Evolutionary conservation across 2,113 vertebrate genomes (phyloP).

Genomic region (Psophia crepitans): DNA sequence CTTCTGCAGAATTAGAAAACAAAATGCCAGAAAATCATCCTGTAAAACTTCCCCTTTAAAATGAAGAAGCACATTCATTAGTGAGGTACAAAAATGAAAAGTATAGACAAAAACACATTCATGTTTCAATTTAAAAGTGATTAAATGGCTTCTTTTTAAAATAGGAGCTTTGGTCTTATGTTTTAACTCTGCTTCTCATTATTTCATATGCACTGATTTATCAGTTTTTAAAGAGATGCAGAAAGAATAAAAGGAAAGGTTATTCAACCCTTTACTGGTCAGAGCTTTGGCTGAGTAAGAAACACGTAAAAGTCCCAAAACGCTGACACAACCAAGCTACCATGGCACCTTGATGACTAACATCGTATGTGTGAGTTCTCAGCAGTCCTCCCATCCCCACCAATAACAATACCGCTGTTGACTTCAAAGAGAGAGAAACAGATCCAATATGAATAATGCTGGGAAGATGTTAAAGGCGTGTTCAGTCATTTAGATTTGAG

Average conservation of each 20-base stretch:
- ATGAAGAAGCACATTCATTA: background rate
- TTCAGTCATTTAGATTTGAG: constrained; percentile 59
- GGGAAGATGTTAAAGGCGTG: constrained; percentile 63
- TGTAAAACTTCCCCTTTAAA: background rate
- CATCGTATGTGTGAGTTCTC: constrained; percentile 23
- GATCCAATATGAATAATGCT: constrained; percentile 51
- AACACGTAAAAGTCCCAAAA: constrained; percentile 23
- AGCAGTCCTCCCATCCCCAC: constrained; percentile 52
- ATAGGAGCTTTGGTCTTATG: background rate
- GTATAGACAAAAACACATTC: background rate
- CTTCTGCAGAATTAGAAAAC: background rate
- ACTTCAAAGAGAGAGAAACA: constrained; percentile 65
- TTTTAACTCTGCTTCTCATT: background rate
- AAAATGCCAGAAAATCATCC: background rate
- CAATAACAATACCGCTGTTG: constrained; percentile 30
- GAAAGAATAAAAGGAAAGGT: background rate
- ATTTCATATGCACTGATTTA: background rate
- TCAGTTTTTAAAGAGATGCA: background rate
- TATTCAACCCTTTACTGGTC: background rate
- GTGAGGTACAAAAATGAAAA: background rate
- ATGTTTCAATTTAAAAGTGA: background rate
- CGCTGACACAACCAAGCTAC: constrained; percentile 51
- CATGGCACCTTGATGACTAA: constrained; percentile 53
- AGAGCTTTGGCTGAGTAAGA: constrained; percentile 42
- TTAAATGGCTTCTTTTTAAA: background rate